Base-by-base conservation (phyloP, 2,797 vertebrate genomes). In the Amphiprion clarkii region DNA sequence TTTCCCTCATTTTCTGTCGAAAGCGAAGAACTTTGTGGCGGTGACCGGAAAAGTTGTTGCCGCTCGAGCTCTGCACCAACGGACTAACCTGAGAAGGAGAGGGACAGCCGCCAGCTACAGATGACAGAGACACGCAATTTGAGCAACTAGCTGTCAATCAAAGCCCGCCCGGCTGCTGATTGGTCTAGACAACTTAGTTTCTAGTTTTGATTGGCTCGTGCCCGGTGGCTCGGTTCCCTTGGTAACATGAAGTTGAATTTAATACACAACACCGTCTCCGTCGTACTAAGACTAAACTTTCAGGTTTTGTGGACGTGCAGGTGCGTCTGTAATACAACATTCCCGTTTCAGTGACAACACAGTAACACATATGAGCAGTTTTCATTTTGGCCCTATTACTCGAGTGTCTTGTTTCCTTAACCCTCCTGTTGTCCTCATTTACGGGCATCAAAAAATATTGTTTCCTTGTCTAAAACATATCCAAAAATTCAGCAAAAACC, bases 1-100 rank as follows among this genome's bases (percentile, higher is more conserved):
- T 93, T 79, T 93, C 90, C 48, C 91, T 91, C 89, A 92, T 91
- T 65, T 58, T 88, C 12, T 33, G 9, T 48, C 0, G 52, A 71
- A 54, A 44, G 8, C 17, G 0, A 1, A 59, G 55, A 81, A 66
- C 12, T 65, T 79, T 0, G 8, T 0, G 3, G 46, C 5, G 12
- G 14, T 23, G 9, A 25, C 7, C 0, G 17, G 36, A 39, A 39
- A 40, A 33, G 36, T 36, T 61, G 13, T 19, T 10, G 3, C 1
- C 6, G 1, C 31, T 61, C 6, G 2, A 0, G 4, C 6, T 0
- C 31, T 61, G 52, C 58, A 27, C 40, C 1, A 68, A 71, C 81
- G 6, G 58, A 84, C 81, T 86, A n/a, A 88, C 48, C 7, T 57
- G 12, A 56, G 7, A 51, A 42, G 39, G 39, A 16, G 2, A 16